Conservation (phyloP, 2,113 vertebrate species). For the Periophthalmus modestus region DNA sequence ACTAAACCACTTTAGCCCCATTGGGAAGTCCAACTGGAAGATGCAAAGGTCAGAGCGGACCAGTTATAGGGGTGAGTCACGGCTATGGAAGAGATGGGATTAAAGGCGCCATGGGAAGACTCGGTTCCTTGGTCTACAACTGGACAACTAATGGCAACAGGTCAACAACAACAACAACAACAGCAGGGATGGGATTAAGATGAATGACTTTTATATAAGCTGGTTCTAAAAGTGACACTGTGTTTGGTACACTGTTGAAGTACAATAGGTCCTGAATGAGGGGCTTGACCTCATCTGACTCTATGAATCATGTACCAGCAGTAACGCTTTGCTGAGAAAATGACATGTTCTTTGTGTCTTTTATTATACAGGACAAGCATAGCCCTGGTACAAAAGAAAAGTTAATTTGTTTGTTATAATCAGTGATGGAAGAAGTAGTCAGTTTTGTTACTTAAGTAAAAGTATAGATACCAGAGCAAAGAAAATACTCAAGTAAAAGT, state of each 20-base stretch:
- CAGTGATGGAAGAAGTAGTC: too few relatives aligned
- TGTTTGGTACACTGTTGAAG: background rate
- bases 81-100: slow-evolving; percentile 5
- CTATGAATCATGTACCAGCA: background rate
- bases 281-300: background rate
- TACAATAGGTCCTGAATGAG: background rate
- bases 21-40: slow-evolving; percentile 29
- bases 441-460: too few relatives aligned
- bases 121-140: too few relatives aligned
- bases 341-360: too few relatives aligned
- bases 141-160: too few relatives aligned
- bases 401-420: too few relatives aligned
- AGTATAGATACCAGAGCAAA: too few relatives aligned
- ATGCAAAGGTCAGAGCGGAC: slow-evolving; percentile 63
- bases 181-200: background rate
- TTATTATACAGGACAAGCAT: too few relatives aligned
- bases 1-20: slow-evolving; percentile 34
- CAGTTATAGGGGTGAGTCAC: slow-evolving; percentile 52
- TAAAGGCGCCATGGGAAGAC: slow-evolving; percentile 6
- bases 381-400: too few relatives aligned
- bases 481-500: too few relatives aligned
- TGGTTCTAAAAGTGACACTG: background rate
- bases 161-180: too few relatives aligned
- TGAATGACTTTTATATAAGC: background rate
- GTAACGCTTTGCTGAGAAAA: too few relatives aligned